Evolutionary conservation across 2,113 vertebrate genomes (phyloP).

Genomic region (Ctenodactylus gundi): DNA sequence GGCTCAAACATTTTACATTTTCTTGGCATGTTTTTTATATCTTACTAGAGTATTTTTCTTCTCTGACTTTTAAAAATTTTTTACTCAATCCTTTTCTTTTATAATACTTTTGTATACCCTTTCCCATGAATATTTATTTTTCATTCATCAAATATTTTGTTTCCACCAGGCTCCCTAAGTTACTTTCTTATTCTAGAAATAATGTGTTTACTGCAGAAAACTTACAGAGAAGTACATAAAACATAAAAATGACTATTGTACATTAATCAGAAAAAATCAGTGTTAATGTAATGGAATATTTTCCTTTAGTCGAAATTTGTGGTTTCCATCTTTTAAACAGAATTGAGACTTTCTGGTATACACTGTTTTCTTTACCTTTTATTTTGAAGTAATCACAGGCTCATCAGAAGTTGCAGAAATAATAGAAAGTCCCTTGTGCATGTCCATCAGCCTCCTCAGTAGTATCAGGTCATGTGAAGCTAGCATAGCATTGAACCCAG

Average conservation of each 20-base stretch:
- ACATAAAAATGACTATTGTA: slow-evolving; percentile 28
- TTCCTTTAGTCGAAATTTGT: background rate
- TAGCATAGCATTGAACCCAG: background rate
- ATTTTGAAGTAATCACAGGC: background rate
- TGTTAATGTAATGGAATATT: background rate
- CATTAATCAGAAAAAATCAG: background rate
- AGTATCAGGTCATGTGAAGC: background rate
- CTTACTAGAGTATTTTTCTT: background rate
- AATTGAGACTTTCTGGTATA: background rate
- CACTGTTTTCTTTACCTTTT: background rate
- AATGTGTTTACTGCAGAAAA: background rate
- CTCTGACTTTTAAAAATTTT: background rate
- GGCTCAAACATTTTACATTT: background rate
- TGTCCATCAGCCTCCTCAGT: background rate
- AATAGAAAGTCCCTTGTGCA: background rate
- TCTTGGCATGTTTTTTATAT: background rate
- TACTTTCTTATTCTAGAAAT: slow-evolving; percentile 3
- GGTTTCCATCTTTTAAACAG: background rate
- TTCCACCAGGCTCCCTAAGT: background rate
- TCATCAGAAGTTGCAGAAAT: background rate
- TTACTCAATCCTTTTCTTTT: background rate
- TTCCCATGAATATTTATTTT: background rate
- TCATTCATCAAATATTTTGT: background rate
- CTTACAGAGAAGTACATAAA: background rate
- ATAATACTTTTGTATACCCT: background rate